Evolutionary conservation across 2,113 vertebrate genomes (phyloP), one percentile per base, ranked within the genome.

Genomic region (Chloropsis hardwickii): DNA sequence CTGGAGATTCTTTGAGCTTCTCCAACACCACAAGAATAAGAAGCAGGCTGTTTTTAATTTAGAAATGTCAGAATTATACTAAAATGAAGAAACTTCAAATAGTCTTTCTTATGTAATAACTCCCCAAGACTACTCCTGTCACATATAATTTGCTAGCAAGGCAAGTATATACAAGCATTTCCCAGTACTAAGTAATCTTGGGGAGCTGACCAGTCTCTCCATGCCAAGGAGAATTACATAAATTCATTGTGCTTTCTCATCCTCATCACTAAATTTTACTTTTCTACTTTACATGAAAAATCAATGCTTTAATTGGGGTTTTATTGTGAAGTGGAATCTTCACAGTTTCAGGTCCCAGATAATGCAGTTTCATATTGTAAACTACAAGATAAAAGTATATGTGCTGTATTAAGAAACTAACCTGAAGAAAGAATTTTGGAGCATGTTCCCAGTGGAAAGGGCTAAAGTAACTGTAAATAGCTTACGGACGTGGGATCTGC

Each of bases 31-130:
- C 42, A 70, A 64, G 51, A 84, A 60, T 15, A 48, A 79, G 72
- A n/a, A 92, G 33, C 33, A 78, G 51, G 12, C 69, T 88, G 45
- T 2, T 93, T 95, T 88, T 78, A 69, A 60, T 81, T 83, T 92
- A 84, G 45, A 88, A 93, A 93, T 84, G 39, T 65, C 48, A 88
- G 76, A 93, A 92, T 91, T 91, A 71, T 35, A 79, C 61, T 84
- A 72, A 92, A 92, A 92, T 85, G 33, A 91, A 85, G 73, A 65
- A 91, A 95, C 61, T 95, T 95, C 74, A 81, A 86, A 58, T 81
- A 92, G 85, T 73, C 12, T 2, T 88, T 33, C 73, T 96, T 90
- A 90, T 47, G 48, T 81, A 96, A 94, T 90, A 92, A 51, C 18
- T 96, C 64, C 85, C 82, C 51, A 86, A 71, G 85, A 91, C 78